A percentile compares a stretch with the other conserved stretches of the same genome.
phyloP scores from a whole-genome alignment of 2,113 vertebrate species.

The Corvus moneduloides region DNA sequence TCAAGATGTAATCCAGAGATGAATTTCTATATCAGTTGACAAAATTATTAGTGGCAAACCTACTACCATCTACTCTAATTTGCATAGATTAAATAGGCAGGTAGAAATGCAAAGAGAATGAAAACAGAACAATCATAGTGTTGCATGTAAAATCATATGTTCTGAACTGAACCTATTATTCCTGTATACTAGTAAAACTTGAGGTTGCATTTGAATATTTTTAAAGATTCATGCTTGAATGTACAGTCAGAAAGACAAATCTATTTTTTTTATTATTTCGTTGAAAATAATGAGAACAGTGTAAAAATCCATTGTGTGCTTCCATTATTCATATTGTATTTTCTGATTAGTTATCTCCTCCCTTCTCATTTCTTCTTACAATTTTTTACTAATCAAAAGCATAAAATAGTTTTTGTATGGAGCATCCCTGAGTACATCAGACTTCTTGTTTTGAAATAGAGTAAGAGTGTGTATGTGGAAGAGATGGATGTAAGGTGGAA shows the following conservation, averaged over 20 bases:
- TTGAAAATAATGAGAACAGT: not conserved
- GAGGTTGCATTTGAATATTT: not conserved
- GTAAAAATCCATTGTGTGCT: not conserved
- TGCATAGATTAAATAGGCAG: not conserved
- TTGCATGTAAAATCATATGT: not conserved
- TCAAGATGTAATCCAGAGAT: not conserved
- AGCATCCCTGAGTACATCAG: not conserved
- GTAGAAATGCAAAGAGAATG: not conserved
- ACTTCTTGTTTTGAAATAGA: not conserved
- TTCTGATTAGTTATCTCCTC: not conserved
- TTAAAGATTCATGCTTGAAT: not conserved
- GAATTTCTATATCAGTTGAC: not conserved
- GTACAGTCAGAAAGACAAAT: not conserved
- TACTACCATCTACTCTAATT: accelerated
- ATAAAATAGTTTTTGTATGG: not conserved
- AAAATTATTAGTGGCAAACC: not conserved
- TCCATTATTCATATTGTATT: not conserved
- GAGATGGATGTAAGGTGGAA: not conserved
- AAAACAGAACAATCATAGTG: not conserved
- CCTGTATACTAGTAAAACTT: not conserved
- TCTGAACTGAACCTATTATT: not conserved
- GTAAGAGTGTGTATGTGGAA: not conserved
- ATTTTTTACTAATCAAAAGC: not conserved
- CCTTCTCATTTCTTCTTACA: accelerated
- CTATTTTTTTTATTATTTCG: not conserved